phyloP scores from a whole-genome alignment of 1,140 invertebrate species.

The Calliopsis andreniformis region DNA sequence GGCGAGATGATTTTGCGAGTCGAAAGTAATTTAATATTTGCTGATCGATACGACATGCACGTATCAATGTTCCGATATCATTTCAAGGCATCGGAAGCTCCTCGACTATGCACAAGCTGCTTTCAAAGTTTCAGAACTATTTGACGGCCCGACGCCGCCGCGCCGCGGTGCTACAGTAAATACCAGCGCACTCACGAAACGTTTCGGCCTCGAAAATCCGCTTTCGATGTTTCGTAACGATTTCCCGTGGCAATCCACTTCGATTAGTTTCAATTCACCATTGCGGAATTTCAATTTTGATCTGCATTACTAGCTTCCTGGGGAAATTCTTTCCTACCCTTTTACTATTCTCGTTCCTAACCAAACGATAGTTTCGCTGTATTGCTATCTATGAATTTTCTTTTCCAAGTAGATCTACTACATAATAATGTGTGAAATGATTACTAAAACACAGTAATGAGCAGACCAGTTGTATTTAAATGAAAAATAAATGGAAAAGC shows the following conservation, averaged over 20 bases:
- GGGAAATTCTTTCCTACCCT: not conserved
- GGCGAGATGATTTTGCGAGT: slow-evolving; percentile 2
- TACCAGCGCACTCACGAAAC: slow-evolving; percentile 37
- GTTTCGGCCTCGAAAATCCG: slow-evolving; percentile 44
- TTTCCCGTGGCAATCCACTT: slow-evolving; percentile 27
- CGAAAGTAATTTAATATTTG: slow-evolving; percentile 25
- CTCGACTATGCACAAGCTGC: slow-evolving; percentile 43
- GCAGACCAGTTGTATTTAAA: too few species aligned
- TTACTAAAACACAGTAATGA: too few species aligned
- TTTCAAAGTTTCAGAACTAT: slow-evolving; percentile 58
- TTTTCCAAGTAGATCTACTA: too few species aligned
- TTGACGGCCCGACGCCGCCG: slow-evolving; percentile 37
- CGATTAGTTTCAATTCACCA: slow-evolving; percentile 42
- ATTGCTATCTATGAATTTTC: too few species aligned
- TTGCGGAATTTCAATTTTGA: slow-evolving; percentile 43
- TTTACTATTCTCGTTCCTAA: too few species aligned
- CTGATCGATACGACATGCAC: not conserved
- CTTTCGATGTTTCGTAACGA: slow-evolving; percentile 55
- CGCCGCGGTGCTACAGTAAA: slow-evolving; percentile 29
- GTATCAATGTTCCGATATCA: slow-evolving; percentile 24
- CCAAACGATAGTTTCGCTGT: too few species aligned
- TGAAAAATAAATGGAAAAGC: too few species aligned
- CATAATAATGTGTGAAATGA: too few species aligned
- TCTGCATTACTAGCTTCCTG: not conserved
- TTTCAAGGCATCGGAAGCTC: slow-evolving; percentile 42